phyloP scores from a whole-genome alignment of 2,888 invertebrate species.

The Xestia sexstrigata region DNA sequence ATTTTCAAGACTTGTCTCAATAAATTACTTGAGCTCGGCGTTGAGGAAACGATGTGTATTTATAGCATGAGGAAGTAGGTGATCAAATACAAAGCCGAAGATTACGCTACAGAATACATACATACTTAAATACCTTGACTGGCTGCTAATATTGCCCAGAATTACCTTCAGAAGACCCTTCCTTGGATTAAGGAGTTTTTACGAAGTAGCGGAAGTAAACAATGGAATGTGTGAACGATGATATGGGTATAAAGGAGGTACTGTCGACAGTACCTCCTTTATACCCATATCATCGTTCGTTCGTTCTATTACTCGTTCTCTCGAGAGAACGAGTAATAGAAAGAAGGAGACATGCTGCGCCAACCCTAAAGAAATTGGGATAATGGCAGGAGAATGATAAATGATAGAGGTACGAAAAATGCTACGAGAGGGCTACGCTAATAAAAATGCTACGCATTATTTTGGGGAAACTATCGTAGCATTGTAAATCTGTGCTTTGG shows the following conservation, averaged over 20 bases:
- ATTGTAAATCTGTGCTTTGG: background rate
- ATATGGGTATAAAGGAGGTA: background rate
- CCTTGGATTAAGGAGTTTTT: background rate
- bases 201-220: background rate
- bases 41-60: conserved; percentile 42
- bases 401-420: no score
- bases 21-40: conserved; percentile 30
- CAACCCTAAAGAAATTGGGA: background rate
- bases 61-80: conserved; percentile 46
- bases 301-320: no score
- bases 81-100: conserved; percentile 17
- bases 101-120: conserved; percentile 9
- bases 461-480: background rate
- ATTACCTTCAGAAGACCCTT: background rate
- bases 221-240: background rate
- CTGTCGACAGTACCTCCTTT: no score
- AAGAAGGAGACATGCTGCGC: background rate
- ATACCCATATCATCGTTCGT: no score
- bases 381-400: background rate
- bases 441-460: background rate
- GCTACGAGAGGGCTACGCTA: no score
- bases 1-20: conserved; percentile 7
- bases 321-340: background rate
- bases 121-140: background rate
- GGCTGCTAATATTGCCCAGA: background rate